Evolutionary conservation across 2,888 invertebrate species (phyloP).

Genomic region (Tinea trinotella): DNA sequence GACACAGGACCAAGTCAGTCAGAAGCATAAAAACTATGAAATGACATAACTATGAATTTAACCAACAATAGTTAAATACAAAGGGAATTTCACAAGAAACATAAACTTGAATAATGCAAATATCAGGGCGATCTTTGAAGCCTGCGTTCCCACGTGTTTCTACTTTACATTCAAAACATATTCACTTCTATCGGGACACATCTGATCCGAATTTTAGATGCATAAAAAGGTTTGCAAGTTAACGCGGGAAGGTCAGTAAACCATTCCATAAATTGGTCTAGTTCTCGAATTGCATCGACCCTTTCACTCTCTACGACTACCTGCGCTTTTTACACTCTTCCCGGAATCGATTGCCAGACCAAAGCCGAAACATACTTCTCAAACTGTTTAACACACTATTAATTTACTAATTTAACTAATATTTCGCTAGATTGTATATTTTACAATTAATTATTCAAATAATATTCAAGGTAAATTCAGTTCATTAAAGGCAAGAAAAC

Average conservation of each 20-base stretch:
- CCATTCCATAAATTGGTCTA: constrained; percentile 50
- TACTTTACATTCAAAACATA: constrained; percentile 49
- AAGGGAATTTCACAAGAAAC: constrained; percentile 6
- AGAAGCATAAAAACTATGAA: neutral
- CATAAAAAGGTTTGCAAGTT: constrained; percentile 13
- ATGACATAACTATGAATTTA: neutral
- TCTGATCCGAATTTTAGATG: constrained; percentile 37
- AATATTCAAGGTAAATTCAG: too few species aligned
- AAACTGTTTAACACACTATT: constrained; percentile 37
- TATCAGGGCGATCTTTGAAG: constrained; percentile 39
- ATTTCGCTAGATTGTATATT: too few species aligned
- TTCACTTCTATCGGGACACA: constrained; percentile 32
- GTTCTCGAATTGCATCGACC: constrained; percentile 68
- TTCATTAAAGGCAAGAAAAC: neutral
- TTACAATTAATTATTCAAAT: too few species aligned
- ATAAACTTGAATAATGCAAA: constrained; percentile 39
- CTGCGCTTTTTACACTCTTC: constrained; percentile 66
- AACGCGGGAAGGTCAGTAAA: constrained; percentile 48
- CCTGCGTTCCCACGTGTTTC: constrained; percentile 63
- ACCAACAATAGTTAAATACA: constrained; percentile 11
- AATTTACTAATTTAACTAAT: neutral
- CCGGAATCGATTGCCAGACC: constrained; percentile 46
- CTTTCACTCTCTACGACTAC: constrained; percentile 69
- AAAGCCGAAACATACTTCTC: constrained; percentile 30
- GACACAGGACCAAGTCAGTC: neutral